phyloP scores from a whole-genome alignment of 2,113 vertebrate genomes.

The Egretta garzetta region DNA sequence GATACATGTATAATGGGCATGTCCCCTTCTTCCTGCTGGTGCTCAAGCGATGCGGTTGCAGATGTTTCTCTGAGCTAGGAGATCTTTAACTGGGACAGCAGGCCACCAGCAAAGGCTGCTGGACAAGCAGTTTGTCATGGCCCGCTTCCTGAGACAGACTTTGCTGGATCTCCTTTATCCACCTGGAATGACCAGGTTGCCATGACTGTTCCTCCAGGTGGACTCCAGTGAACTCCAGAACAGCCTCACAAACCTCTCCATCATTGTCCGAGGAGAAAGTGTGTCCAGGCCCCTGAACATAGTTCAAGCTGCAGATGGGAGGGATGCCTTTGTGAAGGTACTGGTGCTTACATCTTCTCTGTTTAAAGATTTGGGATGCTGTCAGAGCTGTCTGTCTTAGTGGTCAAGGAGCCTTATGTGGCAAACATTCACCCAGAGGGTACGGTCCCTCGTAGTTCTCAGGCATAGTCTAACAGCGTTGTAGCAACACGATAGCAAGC shows the following conservation, averaged over 20 bases:
- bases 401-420: neutral
- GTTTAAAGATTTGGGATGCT: neutral
- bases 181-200: neutral
- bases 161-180: neutral
- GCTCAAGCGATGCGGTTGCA: neutral
- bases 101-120: neutral
- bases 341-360: neutral
- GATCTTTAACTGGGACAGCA: neutral
- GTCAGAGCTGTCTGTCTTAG: neutral
- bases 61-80: neutral
- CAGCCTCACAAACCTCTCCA: conserved; percentile 85
- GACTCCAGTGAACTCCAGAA: conserved; percentile 77
- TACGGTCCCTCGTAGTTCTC: neutral
- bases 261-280: conserved; percentile 86
- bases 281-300: conserved; percentile 84
- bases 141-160: neutral
- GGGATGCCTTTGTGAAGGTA: conserved; percentile 95
- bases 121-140: neutral
- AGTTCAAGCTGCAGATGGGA: conserved; percentile 84
- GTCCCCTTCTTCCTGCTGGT: neutral
- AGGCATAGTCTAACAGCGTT: neutral
- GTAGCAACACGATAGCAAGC: neutral
- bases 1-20: neutral
- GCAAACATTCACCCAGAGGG: neutral
- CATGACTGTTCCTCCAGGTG: conserved; percentile 77